phyloP scores from a whole-genome alignment of 1,140 invertebrate species.

The Drosophila busckii region DNA sequence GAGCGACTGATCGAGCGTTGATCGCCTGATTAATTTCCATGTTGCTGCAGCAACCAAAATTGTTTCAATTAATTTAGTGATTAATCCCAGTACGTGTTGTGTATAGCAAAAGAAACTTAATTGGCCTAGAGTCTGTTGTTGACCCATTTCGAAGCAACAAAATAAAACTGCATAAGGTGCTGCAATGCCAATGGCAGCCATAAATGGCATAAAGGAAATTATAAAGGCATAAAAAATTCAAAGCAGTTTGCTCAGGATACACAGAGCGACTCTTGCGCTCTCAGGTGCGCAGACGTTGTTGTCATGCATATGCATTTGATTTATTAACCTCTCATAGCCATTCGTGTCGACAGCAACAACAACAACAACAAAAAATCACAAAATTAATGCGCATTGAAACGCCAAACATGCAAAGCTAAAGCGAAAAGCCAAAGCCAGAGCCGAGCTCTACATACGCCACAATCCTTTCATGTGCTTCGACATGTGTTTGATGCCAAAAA shows the following conservation, averaged over 20 bases:
- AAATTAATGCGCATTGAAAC: conserved; percentile 74
- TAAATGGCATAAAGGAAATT: conserved; percentile 71
- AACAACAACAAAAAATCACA: conserved; percentile 39
- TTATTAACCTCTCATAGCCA: conserved; percentile 75
- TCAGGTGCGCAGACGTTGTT: conserved; percentile 62
- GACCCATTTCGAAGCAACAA: conserved; percentile 43
- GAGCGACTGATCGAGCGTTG: conserved; percentile 3
- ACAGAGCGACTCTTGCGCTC: conserved; percentile 1
- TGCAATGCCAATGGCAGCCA: conserved; percentile 49
- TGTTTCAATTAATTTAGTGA: conserved; percentile 76
- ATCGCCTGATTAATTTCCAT: conserved; percentile 63
- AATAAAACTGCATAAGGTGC: conserved; percentile 65
- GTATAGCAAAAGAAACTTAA: conserved; percentile 41
- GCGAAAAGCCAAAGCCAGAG: conserved; percentile 7
- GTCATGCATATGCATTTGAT: conserved; percentile 72
- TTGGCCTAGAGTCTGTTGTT: conserved; percentile 6
- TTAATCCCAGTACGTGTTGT: conserved; percentile 67
- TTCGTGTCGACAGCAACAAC: conserved; percentile 71
- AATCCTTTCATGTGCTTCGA: conserved; percentile 71
- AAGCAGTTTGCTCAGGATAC: conserved; percentile 21
- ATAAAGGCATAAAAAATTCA: conserved; percentile 63
- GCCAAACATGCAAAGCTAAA: conserved; percentile 64
- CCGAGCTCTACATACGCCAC: conserved; percentile 12
- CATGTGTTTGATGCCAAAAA: conserved; percentile 74
- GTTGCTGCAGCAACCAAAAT: conserved; percentile 59